Percentiles rank a stretch among this genome's conserved stretches.
Conservation (phyloP, 2,113 vertebrate species). For the Todiramphus saurophagus region DNA sequence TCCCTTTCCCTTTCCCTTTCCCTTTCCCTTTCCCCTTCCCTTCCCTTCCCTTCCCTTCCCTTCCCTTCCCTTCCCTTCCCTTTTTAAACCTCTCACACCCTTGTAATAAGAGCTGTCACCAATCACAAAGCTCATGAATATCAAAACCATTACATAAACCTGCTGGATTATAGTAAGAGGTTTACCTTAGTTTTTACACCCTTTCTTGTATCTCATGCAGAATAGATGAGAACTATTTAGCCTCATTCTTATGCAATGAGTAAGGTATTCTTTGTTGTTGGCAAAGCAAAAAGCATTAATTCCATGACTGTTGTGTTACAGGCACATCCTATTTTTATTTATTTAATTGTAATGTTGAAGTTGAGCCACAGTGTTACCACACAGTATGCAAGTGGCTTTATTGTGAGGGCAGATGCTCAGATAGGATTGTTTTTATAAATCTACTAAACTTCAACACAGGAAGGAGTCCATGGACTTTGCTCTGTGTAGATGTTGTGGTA, state of each 20-base stretch:
- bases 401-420: neutral
- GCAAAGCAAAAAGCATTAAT: conserved; percentile 37
- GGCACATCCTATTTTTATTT: neutral
- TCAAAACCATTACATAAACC: neutral
- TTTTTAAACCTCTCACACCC: conserved; percentile 2
- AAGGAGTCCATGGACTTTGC: neutral
- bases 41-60: too few relatives aligned
- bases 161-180: conserved; percentile 13
- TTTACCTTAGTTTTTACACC: conserved; percentile 39
- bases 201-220: conserved; percentile 18
- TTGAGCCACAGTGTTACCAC: neutral
- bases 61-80: neutral
- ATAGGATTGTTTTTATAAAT: neutral
- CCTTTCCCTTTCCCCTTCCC: neutral
- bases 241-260: conserved; percentile 12
- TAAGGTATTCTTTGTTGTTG: conserved; percentile 1
- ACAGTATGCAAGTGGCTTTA: neutral
- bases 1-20: neutral
- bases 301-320: neutral
- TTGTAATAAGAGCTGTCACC: neutral
- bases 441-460: neutral
- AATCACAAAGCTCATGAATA: neutral
- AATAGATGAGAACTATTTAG: conserved; percentile 28
- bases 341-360: neutral
- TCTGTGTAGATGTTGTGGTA: neutral